Evolutionary conservation across 2,113 vertebrate species (phyloP).

Genomic region (Apaloderma vittatum): DNA sequence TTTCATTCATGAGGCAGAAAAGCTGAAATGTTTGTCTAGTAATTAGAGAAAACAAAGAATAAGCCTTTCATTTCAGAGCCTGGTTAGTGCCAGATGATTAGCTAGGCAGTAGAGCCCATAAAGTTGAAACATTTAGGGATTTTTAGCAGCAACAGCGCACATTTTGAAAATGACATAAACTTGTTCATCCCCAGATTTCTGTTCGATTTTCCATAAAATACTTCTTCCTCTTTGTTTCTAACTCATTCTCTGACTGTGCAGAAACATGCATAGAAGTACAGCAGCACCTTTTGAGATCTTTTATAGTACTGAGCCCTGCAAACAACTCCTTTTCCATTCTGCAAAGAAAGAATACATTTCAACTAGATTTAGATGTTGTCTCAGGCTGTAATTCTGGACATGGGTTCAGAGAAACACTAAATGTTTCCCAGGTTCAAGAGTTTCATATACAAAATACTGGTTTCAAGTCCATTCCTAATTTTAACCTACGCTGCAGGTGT

Average conservation of each 20-base stretch:
- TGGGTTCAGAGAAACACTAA: not conserved
- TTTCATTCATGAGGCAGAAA: not conserved
- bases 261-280: not conserved
- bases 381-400: not conserved
- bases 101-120: not conserved
- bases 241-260: not conserved
- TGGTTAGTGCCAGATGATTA: not conserved
- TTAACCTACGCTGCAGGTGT: constrained; percentile 13
- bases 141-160: not conserved
- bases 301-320: not conserved
- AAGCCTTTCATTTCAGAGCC: not conserved
- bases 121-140: not conserved
- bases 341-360: not conserved
- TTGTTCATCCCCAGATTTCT: not conserved
- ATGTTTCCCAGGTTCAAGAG: not conserved
- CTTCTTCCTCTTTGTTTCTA: not conserved
- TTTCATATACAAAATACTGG: not conserved
- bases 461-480: constrained; percentile 42
- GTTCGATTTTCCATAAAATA: not conserved
- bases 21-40: not conserved
- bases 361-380: not conserved
- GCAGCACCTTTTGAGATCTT: not conserved
- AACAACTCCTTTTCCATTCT: not conserved
- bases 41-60: constrained; percentile 27
- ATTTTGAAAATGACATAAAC: not conserved